Evolutionary conservation across 2,113 vertebrate species (phyloP).

Genomic region (Proterorhinus semilunaris): DNA sequence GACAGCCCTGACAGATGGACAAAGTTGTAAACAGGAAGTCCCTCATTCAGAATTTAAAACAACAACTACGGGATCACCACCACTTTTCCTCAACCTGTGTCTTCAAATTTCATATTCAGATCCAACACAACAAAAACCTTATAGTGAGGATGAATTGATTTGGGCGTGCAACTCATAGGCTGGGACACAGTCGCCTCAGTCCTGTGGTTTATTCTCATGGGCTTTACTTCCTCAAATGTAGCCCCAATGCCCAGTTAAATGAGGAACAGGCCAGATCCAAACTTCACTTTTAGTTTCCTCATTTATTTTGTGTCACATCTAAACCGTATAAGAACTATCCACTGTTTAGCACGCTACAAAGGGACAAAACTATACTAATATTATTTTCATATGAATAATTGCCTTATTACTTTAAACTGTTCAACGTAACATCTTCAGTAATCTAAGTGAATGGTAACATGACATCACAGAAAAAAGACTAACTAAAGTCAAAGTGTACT

Average conservation of each 20-base stretch:
- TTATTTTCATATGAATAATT: too few species aligned
- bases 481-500: too few species aligned
- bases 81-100: too few species aligned
- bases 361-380: too few species aligned
- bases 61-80: not conserved
- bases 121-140: not conserved
- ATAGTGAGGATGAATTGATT: not conserved
- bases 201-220: conserved; percentile 56
- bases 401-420: too few species aligned
- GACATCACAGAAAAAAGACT: not conserved
- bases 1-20: conserved; percentile 2
- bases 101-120: not conserved
- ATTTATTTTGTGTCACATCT: conserved; percentile 16
- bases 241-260: conserved; percentile 55
- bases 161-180: conserved; percentile 8
- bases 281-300: conserved; percentile 67
- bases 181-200: conserved; percentile 2
- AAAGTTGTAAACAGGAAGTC: conserved; percentile 9
- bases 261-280: conserved; percentile 58
- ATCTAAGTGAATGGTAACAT: too few species aligned
- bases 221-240: conserved; percentile 61
- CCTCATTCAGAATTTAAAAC: conserved; percentile 9
- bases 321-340: conserved; percentile 24
- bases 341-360: too few species aligned
- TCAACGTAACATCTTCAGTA: too few species aligned